Percentiles rank a stretch among this genome's conserved stretches.
phyloP scores from a whole-genome alignment of 92 coral and sea anemone genomes.

The Ricordea florida region DNA sequence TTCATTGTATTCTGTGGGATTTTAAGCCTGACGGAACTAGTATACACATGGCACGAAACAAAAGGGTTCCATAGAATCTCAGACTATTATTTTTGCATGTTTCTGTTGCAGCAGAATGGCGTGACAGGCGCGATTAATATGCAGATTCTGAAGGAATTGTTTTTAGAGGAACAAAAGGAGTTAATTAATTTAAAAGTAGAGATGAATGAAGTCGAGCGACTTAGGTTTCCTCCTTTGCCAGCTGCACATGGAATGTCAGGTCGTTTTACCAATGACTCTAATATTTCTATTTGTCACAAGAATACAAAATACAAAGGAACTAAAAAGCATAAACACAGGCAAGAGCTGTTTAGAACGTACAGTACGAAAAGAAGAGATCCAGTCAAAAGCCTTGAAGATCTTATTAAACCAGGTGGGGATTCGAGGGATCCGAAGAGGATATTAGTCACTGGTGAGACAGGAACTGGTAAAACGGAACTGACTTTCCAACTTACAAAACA shows the following conservation, averaged over 20 bases:
- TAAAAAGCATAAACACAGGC: constrained; percentile 27
- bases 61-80: constrained; percentile 14
- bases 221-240: too few relatives aligned
- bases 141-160: constrained; percentile 22
- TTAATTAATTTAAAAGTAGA: neutral
- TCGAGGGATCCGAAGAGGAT: constrained; percentile 15
- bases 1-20: constrained; percentile 9
- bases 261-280: too few relatives aligned
- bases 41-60: constrained; percentile 25
- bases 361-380: constrained; percentile 11
- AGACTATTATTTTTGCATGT: constrained; percentile 35
- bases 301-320: constrained; percentile 12
- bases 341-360: constrained; percentile 27
- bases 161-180: constrained; percentile 32
- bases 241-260: too few relatives aligned
- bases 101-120: constrained; percentile 28
- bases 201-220: neutral
- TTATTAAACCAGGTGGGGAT: constrained; percentile 14
- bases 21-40: constrained; percentile 17
- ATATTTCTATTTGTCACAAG: constrained; percentile 1
- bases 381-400: neutral
- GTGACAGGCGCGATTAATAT: constrained; percentile 2
- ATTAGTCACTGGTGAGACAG: constrained; percentile 17
- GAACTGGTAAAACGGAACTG: constrained; percentile 29
- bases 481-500: neutral